These are phyloP conservation scores for Drosophila colorata DNA, from an alignment of 2,888 invertebrate species.

Conservation along the genomic window DNA sequence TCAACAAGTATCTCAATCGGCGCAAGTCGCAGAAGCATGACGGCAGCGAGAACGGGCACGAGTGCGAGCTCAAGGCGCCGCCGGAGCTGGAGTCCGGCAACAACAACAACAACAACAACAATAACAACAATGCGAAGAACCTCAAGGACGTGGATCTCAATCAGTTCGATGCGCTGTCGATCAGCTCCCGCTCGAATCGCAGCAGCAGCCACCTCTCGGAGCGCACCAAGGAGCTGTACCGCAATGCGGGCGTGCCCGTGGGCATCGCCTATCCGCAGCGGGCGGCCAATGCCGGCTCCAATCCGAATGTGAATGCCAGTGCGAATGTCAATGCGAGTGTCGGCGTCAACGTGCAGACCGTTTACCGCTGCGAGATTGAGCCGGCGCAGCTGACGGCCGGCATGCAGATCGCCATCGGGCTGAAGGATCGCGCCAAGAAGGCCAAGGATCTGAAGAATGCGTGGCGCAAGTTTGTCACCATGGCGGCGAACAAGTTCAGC, in stretches of 20 bases:
- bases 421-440: slow-evolving; percentile 85
- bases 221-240: slow-evolving; percentile 84
- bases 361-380: slow-evolving; percentile 85
- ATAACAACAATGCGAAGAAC: slow-evolving; percentile 64
- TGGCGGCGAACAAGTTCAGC: slow-evolving; percentile 85
- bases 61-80: slow-evolving; percentile 33
- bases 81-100: slow-evolving; percentile 44
- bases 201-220: slow-evolving; percentile 83
- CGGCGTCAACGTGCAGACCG: slow-evolving; percentile 79
- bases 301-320: slow-evolving; percentile 53
- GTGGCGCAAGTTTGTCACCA: slow-evolving; percentile 85
- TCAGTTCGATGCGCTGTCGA: slow-evolving; percentile 83
- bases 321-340: slow-evolving; percentile 66
- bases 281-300: slow-evolving; percentile 52
- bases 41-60: slow-evolving; percentile 29
- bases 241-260: slow-evolving; percentile 83
- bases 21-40: slow-evolving; percentile 75
- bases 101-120: slow-evolving; percentile 51
- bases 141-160: slow-evolving; percentile 76
- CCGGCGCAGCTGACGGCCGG: slow-evolving; percentile 84
- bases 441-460: slow-evolving; percentile 85
- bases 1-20: slow-evolving; percentile 83
- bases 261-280: slow-evolving; percentile 84
- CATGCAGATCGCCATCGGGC: slow-evolving; percentile 85
- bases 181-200: slow-evolving; percentile 84